A percentile compares a stretch with the other conserved stretches of the same genome.
Conservation (phyloP, 2,113 vertebrate genomes). For the human region GRCh38 chr1:205978001-205978500, state of each 20-base stretch:
- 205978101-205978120: background rate
- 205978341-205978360: fast-evolving
- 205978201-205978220: fast-evolving
- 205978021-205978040: background rate
- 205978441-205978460: background rate
- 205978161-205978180: background rate
- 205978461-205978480: background rate
- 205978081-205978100: background rate
- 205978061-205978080: background rate
- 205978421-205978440: background rate
- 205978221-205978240: background rate
- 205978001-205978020: background rate
- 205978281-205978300: background rate
- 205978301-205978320: background rate
- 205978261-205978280: background rate
- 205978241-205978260: fast-evolving
- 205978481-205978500: fast-evolving
- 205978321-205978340: background rate
- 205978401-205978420: fast-evolving
- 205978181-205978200: slow-evolving; percentile 47
- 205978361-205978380: background rate
- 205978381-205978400: background rate
- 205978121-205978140: background rate
- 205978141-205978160: background rate
- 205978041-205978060: background rate